Base-by-base conservation (phyloP, 1,140 invertebrate genomes). In the Trichoplusia ni region DNA sequence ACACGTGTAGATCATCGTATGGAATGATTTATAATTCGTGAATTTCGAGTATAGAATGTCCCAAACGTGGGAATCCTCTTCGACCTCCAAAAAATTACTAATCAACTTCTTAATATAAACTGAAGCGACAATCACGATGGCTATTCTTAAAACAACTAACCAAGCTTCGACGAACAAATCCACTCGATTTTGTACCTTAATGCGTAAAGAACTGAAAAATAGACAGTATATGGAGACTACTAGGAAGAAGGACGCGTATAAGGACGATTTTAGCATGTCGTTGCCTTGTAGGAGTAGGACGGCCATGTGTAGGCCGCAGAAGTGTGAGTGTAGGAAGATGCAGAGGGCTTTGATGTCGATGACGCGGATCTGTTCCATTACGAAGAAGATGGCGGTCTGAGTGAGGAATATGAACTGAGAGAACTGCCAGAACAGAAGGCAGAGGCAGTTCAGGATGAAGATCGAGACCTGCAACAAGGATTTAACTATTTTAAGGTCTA, bases 1-100 rank as follows among this genome's bases (percentile, higher is more conserved):
- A 89, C 96, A 98, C 0, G 95, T 97, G 69, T 98, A 98, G 7
- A 98, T 86, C 75, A 95, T 84, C 0, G 96, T 97, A 76, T 97
- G 95, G 75, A 97, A 97, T 70, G 94, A 94, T 74, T 93, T 93
- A 78, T 94, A 97, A 69, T 92, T 86, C 0, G 92, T 93, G 35
- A 98, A 93, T 84, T 97, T 97, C 0, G 96, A 93, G 53, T 87
- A 91, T 0, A 97, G 84, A 35, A 98, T 93, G 68, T 96, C 95
- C 76, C 94, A 94, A 35, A 97, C 93, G 75, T 98, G 96, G 19
- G 92, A 91, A 91, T 96, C 92, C 16, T 93, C 92, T 37, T 92
- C 75, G 0, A 84, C 83, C 6, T 83, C 75, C 1, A 86, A 67
- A 0, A 90, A 74, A 16, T 81, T 81, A 6, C 81, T 71, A 1